Conservation (phyloP, 2,113 vertebrate genomes). For the Callorhinus ursinus region DNA sequence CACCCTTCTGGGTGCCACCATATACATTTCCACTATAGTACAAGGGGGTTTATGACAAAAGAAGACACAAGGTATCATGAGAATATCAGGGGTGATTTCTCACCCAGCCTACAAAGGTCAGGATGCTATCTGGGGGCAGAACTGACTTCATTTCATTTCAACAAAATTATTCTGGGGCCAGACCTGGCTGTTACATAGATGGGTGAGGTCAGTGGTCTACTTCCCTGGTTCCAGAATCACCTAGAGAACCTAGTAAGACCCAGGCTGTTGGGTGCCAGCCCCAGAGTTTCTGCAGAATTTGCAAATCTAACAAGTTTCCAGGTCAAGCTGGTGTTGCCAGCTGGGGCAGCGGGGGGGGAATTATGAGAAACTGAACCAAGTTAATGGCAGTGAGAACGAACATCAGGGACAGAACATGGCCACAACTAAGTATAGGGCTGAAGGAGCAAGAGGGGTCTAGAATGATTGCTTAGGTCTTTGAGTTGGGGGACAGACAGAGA, state of each 20-base stretch:
- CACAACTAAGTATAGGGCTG: neutral
- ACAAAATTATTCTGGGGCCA: neutral
- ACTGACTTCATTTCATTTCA: neutral
- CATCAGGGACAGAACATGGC: neutral
- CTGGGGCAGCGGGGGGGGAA: no score
- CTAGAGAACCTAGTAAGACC: neutral
- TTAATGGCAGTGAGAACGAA: neutral
- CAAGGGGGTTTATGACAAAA: neutral
- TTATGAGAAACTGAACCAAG: neutral
- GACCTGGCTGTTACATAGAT: neutral
- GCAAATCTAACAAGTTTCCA: neutral
- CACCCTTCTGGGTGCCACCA: no score
- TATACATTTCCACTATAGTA: neutral
- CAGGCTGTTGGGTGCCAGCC: neutral
- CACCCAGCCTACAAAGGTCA: neutral
- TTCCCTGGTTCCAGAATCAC: neutral
- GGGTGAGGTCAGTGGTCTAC: neutral
- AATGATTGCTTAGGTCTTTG: neutral
- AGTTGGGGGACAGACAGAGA: neutral
- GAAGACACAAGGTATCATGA: neutral
- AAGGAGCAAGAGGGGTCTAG: neutral
- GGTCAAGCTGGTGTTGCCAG: neutral
- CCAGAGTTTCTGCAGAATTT: neutral
- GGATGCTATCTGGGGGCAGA: neutral
- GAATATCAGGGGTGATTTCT: neutral